These are phyloP conservation scores for mouse (Mus musculus) DNA, from an alignment of 2,113 vertebrate species.

Conservation along the genomic window GRCm39 chr1:122401001-122401500, in stretches of 20 bases:
- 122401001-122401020: not conserved
- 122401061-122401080: not conserved
- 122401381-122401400: not conserved
- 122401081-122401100: not conserved
- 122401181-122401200: not conserved
- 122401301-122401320: not conserved
- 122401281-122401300: not conserved
- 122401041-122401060: not conserved
- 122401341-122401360: not conserved
- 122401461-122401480: not conserved
- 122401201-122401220: not conserved
- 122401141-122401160: not conserved
- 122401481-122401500: not conserved
- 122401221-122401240: not conserved
- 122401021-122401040: not conserved
- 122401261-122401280: not conserved
- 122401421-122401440: not conserved
- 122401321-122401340: too few relatives aligned
- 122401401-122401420: not conserved
- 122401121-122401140: not conserved
- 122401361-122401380: not conserved
- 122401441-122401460: not conserved
- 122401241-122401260: not conserved
- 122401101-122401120: not conserved
- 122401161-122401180: not conserved